A percentile compares a stretch with the other conserved stretches of the same genome.
These are phyloP conservation scores for Cheilosia soror DNA, from an alignment of 2,888 invertebrate species.

Conservation along the genomic window DNA sequence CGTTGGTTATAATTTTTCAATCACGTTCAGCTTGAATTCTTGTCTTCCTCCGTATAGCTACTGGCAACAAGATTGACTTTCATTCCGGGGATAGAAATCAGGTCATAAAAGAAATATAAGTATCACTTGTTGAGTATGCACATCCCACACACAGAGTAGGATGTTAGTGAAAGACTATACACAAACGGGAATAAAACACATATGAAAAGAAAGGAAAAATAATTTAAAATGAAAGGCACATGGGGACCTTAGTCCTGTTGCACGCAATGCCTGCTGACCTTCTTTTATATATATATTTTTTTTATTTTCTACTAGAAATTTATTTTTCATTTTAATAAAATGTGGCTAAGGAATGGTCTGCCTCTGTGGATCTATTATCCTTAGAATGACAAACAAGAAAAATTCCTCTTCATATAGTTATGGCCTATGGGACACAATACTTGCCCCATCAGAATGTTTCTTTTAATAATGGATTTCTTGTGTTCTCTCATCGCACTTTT, in stretches of 20 bases:
- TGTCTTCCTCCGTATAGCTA: not conserved
- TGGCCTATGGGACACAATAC: conserved; percentile 4
- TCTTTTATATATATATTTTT: too few relatives aligned
- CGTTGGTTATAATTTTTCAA: conserved; percentile 28
- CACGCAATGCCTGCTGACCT: not conserved
- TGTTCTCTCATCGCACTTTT: conserved; percentile 1
- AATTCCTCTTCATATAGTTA: conserved; percentile 19
- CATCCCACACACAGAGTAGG: not conserved
- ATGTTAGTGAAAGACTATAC: not conserved
- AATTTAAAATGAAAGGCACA: conserved; percentile 1
- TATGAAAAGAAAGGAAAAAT: not conserved
- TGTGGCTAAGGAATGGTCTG: conserved; percentile 5
- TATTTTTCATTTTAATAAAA: not conserved
- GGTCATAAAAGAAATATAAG: conserved; percentile 34
- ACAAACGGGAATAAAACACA: conserved; percentile 6
- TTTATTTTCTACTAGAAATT: too few relatives aligned
- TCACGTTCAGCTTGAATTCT: conserved; percentile 31
- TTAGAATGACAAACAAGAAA: conserved; percentile 15
- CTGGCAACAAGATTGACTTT: conserved; percentile 30
- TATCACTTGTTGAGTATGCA: conserved; percentile 60
- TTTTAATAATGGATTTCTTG: conserved; percentile 44
- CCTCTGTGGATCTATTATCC: conserved; percentile 51
- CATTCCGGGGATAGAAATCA: conserved; percentile 26
- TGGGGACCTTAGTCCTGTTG: conserved; percentile 48
- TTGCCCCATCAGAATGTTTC: conserved; percentile 9